These are phyloP conservation scores for Brassicogethes aeneus DNA, from an alignment of 2,888 invertebrate species.

Conservation along the genomic window DNA sequence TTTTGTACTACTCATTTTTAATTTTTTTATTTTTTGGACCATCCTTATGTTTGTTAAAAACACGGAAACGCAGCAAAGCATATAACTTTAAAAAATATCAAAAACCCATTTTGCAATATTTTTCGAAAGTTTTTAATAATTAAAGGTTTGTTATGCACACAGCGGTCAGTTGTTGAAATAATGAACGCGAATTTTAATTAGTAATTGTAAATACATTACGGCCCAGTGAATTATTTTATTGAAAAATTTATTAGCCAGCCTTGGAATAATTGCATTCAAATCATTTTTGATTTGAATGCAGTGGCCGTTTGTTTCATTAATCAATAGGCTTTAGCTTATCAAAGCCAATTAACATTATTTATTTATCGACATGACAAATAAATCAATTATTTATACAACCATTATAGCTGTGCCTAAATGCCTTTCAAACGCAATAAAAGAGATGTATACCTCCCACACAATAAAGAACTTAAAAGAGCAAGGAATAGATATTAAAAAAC, in stretches of 20 bases:
- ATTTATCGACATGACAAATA: neutral
- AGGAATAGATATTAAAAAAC: too few species aligned
- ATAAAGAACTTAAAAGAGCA: too few species aligned
- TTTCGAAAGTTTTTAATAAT: neutral
- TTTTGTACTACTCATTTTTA: too few species aligned
- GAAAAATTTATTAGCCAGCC: neutral
- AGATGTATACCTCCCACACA: too few species aligned
- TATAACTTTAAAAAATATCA: too few species aligned
- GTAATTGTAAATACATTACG: constrained; percentile 15
- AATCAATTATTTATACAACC: too few species aligned
- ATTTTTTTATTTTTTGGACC: too few species aligned
- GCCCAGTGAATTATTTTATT: neutral
- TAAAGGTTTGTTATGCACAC: neutral
- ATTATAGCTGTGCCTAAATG: too few species aligned
- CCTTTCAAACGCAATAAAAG: too few species aligned
- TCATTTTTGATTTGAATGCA: neutral
- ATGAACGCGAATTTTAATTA: constrained; percentile 21
- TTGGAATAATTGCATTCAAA: neutral
- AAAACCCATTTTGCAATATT: too few species aligned
- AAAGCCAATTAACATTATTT: neutral
- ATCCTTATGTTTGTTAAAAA: too few species aligned
- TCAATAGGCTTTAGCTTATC: neutral
- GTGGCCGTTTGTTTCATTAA: neutral
- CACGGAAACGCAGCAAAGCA: too few species aligned
- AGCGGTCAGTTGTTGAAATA: constrained; percentile 7